Evolutionary conservation across 2,113 vertebrate genomes (phyloP).

Genomic region (Protobothrops flavoviridis): DNA sequence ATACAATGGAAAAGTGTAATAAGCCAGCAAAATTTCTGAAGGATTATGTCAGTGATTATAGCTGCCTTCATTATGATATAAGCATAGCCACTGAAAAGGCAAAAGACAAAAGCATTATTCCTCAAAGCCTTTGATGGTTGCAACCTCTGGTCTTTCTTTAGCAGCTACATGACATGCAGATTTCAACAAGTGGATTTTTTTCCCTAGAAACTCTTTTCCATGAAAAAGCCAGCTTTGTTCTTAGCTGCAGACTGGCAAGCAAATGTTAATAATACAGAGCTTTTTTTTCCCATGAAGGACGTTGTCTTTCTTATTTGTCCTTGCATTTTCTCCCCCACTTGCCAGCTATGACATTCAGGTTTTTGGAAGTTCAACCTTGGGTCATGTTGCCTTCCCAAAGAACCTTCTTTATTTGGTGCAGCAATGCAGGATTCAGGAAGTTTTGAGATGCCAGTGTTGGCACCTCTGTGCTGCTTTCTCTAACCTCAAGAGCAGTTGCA

Average conservation of each 20-base stretch:
- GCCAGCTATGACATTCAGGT: background rate
- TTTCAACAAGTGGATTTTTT: background rate
- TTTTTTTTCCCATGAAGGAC: background rate
- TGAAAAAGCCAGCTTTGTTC: background rate
- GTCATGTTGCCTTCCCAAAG: background rate
- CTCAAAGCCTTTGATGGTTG: background rate
- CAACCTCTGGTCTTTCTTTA: background rate
- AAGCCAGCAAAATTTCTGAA: background rate
- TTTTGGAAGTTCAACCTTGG: background rate
- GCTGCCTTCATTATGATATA: background rate
- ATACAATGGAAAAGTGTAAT: background rate
- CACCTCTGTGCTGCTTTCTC: background rate
- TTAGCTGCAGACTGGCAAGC: background rate
- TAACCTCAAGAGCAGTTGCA: rapidly evolving
- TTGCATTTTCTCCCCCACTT: background rate
- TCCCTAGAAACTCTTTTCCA: background rate
- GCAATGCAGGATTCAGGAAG: background rate
- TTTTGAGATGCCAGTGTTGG: background rate
- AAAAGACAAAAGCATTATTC: background rate
- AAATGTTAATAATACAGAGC: background rate
- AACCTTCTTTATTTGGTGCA: background rate
- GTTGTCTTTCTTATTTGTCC: background rate
- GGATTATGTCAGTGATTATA: background rate
- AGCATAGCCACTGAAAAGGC: background rate
- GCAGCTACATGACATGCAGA: background rate